Base-by-base conservation (phyloP, 2,797 vertebrate genomes). In the Oreonectes daqikongensis region DNA sequence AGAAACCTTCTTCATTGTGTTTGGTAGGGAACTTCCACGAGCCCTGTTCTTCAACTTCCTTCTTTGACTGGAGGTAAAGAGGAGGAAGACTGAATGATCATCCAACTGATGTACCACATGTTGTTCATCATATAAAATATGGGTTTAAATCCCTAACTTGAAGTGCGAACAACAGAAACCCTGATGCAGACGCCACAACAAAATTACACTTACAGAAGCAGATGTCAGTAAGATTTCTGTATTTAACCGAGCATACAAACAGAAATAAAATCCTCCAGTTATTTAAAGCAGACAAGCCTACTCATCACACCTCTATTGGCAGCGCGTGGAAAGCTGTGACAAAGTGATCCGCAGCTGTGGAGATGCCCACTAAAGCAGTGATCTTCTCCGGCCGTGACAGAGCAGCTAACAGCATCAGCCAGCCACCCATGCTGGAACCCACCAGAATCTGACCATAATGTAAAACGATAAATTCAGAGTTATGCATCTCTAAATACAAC, bases 341-440 rank as follows among this genome's bases (percentile, higher is more conserved):
- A 0, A 98, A 53, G 52, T 93, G 87, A 82, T 99, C 98, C 44
- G 95, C 92, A 17, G 96, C 96, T 12, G 93, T 90, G n/a, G 95
- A 94, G 81, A 99, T 87, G 79, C 97, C 98, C 81, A 98, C 92
- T 0, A 99, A 88, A 35, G 95, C 98, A 35, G 93, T 92, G 0
- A 93, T 92, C 86, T 94, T 98, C 78, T 96, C 93, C 20, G 96
- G 96, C 65, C 96, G 92, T 18, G 96, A 95, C 53, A 99, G 89
- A 50, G 96, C 96, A 75, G 95, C 96, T 63, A 98, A 92, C 79
- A 99, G 88, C 96, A 99, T 99, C 76, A 99, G 92, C 97, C 97
- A 98, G 0, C 95, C 96, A 1, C 97, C 96, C 86, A 98, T 90
- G 86, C 97, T 98, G 77, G 95, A 95, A 32, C 97, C 98, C 79